These are phyloP conservation scores for Edolisoma coerulescens DNA, from an alignment of 2,113 vertebrate genomes.

Conservation along the genomic window DNA sequence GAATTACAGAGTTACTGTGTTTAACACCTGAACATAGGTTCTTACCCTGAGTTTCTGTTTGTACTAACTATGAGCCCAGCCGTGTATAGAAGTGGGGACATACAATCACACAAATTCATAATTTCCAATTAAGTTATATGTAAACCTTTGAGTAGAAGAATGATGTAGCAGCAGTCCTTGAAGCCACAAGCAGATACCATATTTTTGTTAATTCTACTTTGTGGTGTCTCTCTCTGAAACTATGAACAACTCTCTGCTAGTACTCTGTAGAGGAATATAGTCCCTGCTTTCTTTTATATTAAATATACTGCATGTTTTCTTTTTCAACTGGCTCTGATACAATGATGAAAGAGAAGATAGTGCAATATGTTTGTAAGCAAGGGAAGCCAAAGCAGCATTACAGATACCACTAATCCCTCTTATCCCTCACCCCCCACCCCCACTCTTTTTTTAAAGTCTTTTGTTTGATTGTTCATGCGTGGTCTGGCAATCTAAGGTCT, in stretches of 20 bases:
- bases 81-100: background rate
- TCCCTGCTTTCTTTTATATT: background rate
- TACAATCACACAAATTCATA: background rate
- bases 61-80: background rate
- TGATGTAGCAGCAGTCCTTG: background rate
- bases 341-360: background rate
- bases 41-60: background rate
- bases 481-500: background rate
- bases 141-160: background rate
- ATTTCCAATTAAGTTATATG: background rate
- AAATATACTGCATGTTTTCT: background rate
- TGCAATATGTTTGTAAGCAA: background rate
- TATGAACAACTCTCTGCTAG: background rate
- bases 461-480: background rate
- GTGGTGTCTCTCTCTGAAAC: background rate
- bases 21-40: background rate
- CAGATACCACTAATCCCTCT: background rate
- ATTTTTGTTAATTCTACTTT: background rate
- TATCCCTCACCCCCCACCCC: fast-evolving
- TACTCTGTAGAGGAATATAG: background rate
- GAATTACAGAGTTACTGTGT: background rate
- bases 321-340: background rate
- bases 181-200: background rate
- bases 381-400: background rate
- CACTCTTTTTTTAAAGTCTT: background rate